Evolutionary conservation across 1,140 invertebrate genomes (phyloP).

Genomic region (Ectropis grisescens): DNA sequence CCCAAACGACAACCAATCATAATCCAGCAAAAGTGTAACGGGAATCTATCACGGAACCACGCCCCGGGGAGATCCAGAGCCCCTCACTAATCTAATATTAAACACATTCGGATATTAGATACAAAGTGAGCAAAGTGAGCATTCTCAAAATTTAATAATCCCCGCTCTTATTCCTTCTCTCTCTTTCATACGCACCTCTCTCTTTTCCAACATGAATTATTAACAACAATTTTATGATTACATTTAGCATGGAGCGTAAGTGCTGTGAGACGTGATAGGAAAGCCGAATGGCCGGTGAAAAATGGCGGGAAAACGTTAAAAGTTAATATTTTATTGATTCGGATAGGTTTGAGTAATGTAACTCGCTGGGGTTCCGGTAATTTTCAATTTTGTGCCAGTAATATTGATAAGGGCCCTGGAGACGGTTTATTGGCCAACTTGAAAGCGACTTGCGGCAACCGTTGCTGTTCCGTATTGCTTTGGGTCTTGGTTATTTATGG

Average conservation of each 20-base stretch:
- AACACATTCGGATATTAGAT: conserved; percentile 65
- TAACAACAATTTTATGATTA: conserved; percentile 68
- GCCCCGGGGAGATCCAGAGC: conserved; percentile 25
- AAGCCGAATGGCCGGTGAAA: conserved; percentile 44
- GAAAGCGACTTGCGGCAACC: conserved; percentile 2
- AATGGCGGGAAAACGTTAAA: conserved; percentile 54
- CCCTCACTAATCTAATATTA: conserved; percentile 65
- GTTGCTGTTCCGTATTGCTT: too few species aligned
- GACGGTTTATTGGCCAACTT: conserved; percentile 19
- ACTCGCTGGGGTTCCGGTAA: conserved; percentile 33
- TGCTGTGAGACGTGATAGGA: conserved; percentile 46
- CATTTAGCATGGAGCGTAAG: conserved; percentile 57
- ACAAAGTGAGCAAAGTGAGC: conserved; percentile 66
- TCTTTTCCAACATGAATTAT: conserved; percentile 59
- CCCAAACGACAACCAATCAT: conserved; percentile 54
- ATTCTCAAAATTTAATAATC: conserved; percentile 69
- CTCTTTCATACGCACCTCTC: conserved; percentile 21
- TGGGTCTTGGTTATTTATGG: too few species aligned
- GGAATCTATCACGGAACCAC: conserved; percentile 40
- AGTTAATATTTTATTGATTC: conserved; percentile 65
- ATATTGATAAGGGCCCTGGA: conserved; percentile 46
- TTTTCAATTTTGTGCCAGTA: conserved; percentile 64
- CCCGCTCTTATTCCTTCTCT: conserved; percentile 25
- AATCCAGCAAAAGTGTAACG: conserved; percentile 34
- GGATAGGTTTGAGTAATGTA: conserved; percentile 61